Percentiles rank a stretch among this genome's conserved stretches.
Conservation (phyloP, 64 coral and sea anemone genomes). For the Orbicella faveolata region DNA sequence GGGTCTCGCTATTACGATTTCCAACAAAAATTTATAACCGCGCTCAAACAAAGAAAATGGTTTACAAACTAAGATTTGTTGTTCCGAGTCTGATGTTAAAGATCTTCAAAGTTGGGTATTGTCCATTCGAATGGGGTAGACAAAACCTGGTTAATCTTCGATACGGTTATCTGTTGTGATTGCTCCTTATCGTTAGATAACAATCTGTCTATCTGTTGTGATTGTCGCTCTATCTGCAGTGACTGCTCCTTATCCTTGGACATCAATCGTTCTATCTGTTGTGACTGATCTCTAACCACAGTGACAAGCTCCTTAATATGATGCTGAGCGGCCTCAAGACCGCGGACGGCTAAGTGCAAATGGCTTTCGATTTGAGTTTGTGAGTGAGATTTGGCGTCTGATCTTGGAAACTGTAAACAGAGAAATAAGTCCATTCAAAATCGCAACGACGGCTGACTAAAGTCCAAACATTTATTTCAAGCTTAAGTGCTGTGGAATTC, state of each 20-base stretch:
- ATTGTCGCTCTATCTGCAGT: not conserved
- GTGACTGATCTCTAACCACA: conserved; percentile 10
- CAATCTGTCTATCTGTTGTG: no score
- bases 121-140: conserved; percentile 11
- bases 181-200: no score
- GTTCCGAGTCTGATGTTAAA: no score
- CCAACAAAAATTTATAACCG: conserved; percentile 5
- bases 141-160: no score
- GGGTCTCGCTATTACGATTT: not conserved
- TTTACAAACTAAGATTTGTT: not conserved
- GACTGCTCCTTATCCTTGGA: not conserved
- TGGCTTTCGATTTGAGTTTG: conserved; percentile 7
- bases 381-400: no score
- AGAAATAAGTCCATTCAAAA: no score
- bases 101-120: conserved; percentile 8
- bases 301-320: not conserved
- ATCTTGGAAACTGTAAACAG: no score
- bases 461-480: no score
- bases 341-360: conserved; percentile 13
- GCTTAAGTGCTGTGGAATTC: no score
- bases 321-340: conserved; percentile 5
- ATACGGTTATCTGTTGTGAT: no score
- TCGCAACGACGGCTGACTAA: no score
- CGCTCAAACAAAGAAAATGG: not conserved
- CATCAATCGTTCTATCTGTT: not conserved